Base-by-base conservation (phyloP, 1,140 invertebrate species). In the Cotesia chilonis region DNA sequence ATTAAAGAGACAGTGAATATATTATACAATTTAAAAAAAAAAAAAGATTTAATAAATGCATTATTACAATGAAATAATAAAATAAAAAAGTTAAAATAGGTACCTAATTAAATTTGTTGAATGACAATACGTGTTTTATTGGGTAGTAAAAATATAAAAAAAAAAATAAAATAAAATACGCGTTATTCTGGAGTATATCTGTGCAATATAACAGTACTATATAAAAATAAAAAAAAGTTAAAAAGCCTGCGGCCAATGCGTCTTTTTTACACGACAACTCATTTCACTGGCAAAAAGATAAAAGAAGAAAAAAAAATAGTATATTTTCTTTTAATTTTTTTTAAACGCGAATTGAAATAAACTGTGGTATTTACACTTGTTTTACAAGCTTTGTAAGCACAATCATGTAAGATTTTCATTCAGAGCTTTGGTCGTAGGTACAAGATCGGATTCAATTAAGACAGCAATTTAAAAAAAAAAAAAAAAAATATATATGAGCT, bases 61-160 rank as follows among this genome's bases (percentile, higher is more conserved):
- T 20, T 54, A 51, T 59, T 14, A 61, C 12, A 47, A 54, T 75
- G 38, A 68, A 73, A 73, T 78, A 75, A 36, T 36, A n/a, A 54
- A 47, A 4, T 9, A 57, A 28, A 68, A 4, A 6, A 52, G 61
- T 37, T 70, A 72, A 70, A 69, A 76, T 74, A 76, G 72, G 69
- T 73, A 73, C 68, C 35, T 61, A 67, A 71, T 68, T 78, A 82
- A 83, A 85, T 84, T 85, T 79, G 79, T 87, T 86, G 80, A 84
- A 84, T 82, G 85, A 87, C 85, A 86, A 87, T 86, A 87, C 82
- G 81, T 82, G 84, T 84, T 78, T 78, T 76, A 77, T 63, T 67
- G 69, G 60, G 57, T 70, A 72, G 35, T 63, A 65, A 59, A 54
- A 55, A 47, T 70, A 66, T 67, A 52, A 66, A 73, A 47, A 73